Evolutionary conservation across 2,113 vertebrate species (phyloP).

Genomic region (Numenius arquata): DNA sequence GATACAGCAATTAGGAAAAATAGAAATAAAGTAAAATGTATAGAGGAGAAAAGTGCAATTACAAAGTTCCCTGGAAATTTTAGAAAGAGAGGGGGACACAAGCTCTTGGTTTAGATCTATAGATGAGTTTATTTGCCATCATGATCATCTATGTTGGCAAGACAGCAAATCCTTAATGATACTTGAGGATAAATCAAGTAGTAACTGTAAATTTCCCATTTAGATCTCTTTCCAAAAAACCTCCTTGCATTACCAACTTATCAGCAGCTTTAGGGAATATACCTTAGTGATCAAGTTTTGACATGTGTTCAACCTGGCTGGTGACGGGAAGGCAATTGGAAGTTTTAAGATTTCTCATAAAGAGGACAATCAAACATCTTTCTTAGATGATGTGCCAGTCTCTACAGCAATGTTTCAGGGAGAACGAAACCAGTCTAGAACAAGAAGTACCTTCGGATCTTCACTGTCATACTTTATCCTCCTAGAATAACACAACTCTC

Average conservation of each 20-base stretch:
- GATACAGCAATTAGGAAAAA: neutral
- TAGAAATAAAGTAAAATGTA: neutral
- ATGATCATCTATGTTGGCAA: neutral
- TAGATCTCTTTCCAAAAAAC: neutral
- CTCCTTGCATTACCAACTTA: neutral
- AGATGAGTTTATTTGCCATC: neutral
- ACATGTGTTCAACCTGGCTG: neutral
- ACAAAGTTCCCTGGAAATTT: neutral
- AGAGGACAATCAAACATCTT: neutral
- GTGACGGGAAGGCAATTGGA: neutral
- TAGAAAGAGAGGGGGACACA: neutral
- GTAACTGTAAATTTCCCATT: neutral
- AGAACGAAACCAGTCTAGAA: neutral
- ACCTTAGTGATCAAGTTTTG: neutral
- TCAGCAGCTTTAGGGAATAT: neutral
- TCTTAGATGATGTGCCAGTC: neutral
- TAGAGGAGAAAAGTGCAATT: neutral
- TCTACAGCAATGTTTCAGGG: neutral
- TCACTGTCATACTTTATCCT: neutral
- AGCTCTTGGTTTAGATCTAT: neutral
- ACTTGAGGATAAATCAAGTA: neutral
- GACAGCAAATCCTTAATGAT: neutral
- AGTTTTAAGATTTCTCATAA: neutral
- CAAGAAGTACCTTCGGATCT: neutral
- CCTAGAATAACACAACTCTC: neutral